Base-by-base conservation (phyloP, 2,888 invertebrate genomes). In the Sepiola atlantica region DNA sequence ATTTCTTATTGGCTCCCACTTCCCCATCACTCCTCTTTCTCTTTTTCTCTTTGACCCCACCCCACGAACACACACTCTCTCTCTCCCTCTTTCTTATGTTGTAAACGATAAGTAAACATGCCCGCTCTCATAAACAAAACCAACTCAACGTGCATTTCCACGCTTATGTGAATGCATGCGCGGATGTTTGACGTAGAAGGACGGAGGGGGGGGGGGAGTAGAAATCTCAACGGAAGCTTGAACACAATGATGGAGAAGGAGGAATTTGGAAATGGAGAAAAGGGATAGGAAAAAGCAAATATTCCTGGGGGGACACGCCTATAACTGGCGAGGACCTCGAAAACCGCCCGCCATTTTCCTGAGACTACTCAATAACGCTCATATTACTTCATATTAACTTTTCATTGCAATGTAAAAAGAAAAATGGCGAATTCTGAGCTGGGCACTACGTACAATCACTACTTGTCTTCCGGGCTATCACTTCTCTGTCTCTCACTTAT, bases 141-240 rank as follows among this genome's bases (percentile, higher is more conserved):
- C n/a, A 77, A 77, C 16, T 77, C n/a, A n/a, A n/a, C 28, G 61
- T n/a, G 77, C 77, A 32, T 18, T n/a, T n/a, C 16, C 32, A 1
- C 32, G 77, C n/a, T 77, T n/a, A n/a, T 77, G 77, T n/a, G n/a
- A n/a, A 77, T n/a, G 77, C 77, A 77, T 77, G 77, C 77, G 77
- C 77, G 18, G 77, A n/a, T 77, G n/a, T 77, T 77, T 77, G 45
- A 45, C 45, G 45, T 45, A 45, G 45, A 45, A 45, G 45, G 8
- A 45, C 45, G 45, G 45, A 8, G 45, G 8, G 8, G 8, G 8
- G 8, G 8, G 45, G 2, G 2, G 45, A 8, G 45, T 45, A 2
- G 45, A 45, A 45, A 45, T 45, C 45, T 45, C 45, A 45, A 45
- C 45, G 45, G 45, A 45, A 45, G 45, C 45, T 45, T 4, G 45